A percentile compares a stretch with the other conserved stretches of the same genome.
Conservation (phyloP, 2,113 vertebrate species). For the Eretmochelys imbricata region DNA sequence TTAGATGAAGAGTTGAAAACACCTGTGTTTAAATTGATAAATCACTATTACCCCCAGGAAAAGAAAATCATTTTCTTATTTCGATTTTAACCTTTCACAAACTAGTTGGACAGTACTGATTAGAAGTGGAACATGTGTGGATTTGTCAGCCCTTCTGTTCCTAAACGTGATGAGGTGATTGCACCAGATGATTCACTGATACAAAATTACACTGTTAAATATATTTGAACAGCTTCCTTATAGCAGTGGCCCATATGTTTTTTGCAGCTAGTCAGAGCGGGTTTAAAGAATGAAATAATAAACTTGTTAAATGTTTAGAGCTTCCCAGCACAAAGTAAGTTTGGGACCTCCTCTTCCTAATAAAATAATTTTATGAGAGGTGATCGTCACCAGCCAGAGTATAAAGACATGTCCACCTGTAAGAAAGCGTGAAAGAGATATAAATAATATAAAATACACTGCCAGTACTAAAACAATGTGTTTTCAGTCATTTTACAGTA, state of each 20-base stretch:
- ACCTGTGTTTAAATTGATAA: constrained; percentile 58
- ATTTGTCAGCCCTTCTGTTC: constrained; percentile 60
- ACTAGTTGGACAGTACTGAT: constrained; percentile 20
- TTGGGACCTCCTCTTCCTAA: not conserved
- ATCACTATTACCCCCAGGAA: constrained; percentile 20
- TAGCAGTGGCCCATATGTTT: constrained; percentile 40
- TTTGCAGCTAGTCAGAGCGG: constrained; percentile 44
- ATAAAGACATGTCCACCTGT: not conserved
- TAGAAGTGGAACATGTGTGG: constrained; percentile 17
- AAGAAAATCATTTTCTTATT: constrained; percentile 55
- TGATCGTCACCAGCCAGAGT: fast-evolving
- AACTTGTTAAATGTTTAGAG: not conserved
- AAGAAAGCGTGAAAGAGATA: not conserved
- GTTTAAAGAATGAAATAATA: constrained; percentile 48
- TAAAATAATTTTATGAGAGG: fast-evolving
- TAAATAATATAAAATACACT: not conserved
- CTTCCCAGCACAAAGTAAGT: not conserved
- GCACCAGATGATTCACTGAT: constrained; percentile 57
- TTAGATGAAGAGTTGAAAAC: constrained; percentile 47
- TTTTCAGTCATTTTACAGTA: not conserved
- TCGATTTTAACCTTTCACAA: constrained; percentile 54
- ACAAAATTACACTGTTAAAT: constrained; percentile 60
- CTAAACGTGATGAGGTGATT: constrained; percentile 38
- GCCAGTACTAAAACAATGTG: not conserved
- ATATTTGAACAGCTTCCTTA: constrained; percentile 54